Percentiles rank a stretch among this genome's conserved stretches.
These are phyloP conservation scores for Neodiprion virginianus DNA, from an alignment of 1,140 invertebrate genomes.

Conservation along the genomic window DNA sequence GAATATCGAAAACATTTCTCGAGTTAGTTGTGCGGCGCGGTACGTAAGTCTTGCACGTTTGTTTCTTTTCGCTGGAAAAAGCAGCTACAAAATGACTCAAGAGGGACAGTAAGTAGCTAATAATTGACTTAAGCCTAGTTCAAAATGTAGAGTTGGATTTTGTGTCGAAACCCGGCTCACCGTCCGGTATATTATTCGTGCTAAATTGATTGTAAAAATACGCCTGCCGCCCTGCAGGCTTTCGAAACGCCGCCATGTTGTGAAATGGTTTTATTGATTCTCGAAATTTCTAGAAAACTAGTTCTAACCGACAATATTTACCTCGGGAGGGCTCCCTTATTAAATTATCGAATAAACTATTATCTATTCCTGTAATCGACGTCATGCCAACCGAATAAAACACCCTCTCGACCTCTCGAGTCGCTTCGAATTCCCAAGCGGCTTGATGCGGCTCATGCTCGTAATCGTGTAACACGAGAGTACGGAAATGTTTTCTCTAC, in stretches of 20 bases:
- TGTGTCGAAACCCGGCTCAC: not conserved
- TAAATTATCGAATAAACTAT: constrained; percentile 3
- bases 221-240: constrained; percentile 36
- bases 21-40: constrained; percentile 36
- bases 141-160: constrained; percentile 8
- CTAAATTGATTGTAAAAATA: constrained; percentile 7
- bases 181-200: not conserved
- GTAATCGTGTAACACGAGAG: constrained; percentile 4
- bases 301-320: not conserved
- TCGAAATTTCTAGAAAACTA: constrained; percentile 49
- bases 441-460: not conserved
- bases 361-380: not conserved
- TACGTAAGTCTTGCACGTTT: constrained; percentile 49
- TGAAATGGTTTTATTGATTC: constrained; percentile 55
- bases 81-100: constrained; percentile 51
- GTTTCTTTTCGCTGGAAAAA: constrained; percentile 35
- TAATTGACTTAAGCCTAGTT: not conserved
- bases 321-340: not conserved
- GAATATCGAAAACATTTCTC: constrained; percentile 31
- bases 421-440: not conserved
- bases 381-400: not conserved
- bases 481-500: not conserved
- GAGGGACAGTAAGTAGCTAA: constrained; percentile 55
- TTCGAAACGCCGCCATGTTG: constrained; percentile 55
- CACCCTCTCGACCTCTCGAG: not conserved